These are phyloP conservation scores for Pagrus major DNA, from an alignment of 2,113 vertebrate genomes.

Conservation along the genomic window DNA sequence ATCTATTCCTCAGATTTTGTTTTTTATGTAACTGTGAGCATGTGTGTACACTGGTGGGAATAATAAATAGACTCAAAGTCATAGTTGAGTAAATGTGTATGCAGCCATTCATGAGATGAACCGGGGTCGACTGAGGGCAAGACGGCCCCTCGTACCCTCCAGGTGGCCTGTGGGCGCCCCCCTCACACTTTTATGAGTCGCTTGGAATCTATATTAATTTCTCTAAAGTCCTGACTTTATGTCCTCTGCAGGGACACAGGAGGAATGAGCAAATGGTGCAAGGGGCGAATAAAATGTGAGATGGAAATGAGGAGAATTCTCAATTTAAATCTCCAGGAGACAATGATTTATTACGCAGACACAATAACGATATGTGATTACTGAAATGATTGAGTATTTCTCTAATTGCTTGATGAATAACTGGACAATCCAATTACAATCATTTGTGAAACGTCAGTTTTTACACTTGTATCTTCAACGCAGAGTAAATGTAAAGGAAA, in stretches of 20 bases:
- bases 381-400: background rate
- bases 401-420: background rate
- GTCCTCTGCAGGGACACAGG: constrained; percentile 15
- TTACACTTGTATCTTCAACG: background rate
- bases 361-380: background rate
- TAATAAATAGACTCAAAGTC: constrained; percentile 7
- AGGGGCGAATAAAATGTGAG: background rate
- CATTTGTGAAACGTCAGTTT: background rate
- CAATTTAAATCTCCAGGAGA: too few relatives aligned
- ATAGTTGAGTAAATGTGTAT: constrained; percentile 39
- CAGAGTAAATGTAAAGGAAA: background rate
- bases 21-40: background rate
- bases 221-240: background rate
- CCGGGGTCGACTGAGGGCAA: constrained; percentile 13
- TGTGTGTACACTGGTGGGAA: background rate
- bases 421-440: background rate
- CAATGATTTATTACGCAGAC: too few relatives aligned
- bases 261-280: background rate
- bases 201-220: constrained; percentile 7
- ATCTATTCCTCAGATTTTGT: background rate
- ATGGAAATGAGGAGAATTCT: background rate
- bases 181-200: constrained; percentile 26
- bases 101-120: constrained; percentile 23
- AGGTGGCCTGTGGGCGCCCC: constrained; percentile 9
- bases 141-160: constrained; percentile 3